Percentiles rank a stretch among this genome's conserved stretches.
phyloP scores from a whole-genome alignment of 2,113 vertebrate genomes.

The Climacteris rufus region DNA sequence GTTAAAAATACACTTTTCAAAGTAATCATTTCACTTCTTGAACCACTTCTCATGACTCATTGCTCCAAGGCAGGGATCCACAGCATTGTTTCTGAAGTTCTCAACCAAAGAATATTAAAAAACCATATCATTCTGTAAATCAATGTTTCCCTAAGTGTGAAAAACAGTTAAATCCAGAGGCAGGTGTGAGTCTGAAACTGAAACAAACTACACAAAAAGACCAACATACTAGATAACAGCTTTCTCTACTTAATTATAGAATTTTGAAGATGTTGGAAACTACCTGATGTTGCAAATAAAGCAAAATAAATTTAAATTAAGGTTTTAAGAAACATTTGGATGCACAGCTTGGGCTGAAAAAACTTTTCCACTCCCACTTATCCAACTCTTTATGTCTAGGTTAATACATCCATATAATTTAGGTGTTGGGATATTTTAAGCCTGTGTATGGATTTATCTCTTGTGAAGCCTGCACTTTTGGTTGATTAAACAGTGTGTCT shows the following conservation, averaged over 20 bases:
- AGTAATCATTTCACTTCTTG: constrained; percentile 43
- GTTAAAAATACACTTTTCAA: constrained; percentile 62
- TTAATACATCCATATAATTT: not conserved
- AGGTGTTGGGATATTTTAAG: not conserved
- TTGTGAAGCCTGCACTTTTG: not conserved
- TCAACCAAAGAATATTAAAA: not conserved
- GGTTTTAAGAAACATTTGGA: not conserved
- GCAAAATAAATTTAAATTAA: not conserved
- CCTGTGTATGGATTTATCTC: not conserved
- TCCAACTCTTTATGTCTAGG: not conserved
- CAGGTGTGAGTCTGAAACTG: not conserved
- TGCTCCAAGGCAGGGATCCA: not conserved
- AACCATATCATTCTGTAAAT: not conserved
- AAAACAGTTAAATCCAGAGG: not conserved
- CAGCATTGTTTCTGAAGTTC: constrained; percentile 7
- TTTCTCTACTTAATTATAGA: not conserved
- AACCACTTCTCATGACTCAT: constrained; percentile 52
- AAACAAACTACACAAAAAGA: not conserved
- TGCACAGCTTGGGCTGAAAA: not conserved
- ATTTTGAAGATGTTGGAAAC: not conserved
- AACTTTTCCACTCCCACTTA: not conserved
- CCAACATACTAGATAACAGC: not conserved
- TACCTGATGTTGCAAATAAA: not conserved
- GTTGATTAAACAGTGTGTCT: not conserved
- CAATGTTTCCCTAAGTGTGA: not conserved